These are phyloP conservation scores for Aleiodes testaceus DNA, from an alignment of 2,888 invertebrate species.

Conservation along the genomic window DNA sequence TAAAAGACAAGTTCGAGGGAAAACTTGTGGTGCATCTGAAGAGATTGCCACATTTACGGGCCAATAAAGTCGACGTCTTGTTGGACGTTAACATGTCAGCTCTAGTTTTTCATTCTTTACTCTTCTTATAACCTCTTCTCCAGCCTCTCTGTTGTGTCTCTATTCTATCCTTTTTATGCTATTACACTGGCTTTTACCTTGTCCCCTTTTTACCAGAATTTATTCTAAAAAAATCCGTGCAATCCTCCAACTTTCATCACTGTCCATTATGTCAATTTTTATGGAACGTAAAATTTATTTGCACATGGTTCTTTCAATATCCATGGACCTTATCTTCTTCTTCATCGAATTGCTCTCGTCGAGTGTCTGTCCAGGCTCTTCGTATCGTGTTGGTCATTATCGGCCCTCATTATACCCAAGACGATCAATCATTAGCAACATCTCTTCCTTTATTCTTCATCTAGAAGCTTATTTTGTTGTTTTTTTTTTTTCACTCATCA, in stretches of 20 bases:
- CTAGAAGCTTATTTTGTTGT: not conserved
- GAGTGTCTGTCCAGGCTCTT: slow-evolving; percentile 61
- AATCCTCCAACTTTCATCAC: too few relatives aligned
- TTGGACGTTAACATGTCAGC: slow-evolving; percentile 69
- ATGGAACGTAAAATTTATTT: slow-evolving; percentile 35
- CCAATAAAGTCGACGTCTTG: slow-evolving; percentile 70
- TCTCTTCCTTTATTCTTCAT: slow-evolving; percentile 41
- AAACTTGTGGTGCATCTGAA: slow-evolving; percentile 55
- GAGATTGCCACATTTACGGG: slow-evolving; percentile 68
- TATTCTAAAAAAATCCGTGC: too few relatives aligned
- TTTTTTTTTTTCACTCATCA: too few relatives aligned
- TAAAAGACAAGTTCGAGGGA: slow-evolving; percentile 40
- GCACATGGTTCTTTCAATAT: slow-evolving; percentile 52
- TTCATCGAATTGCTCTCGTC: slow-evolving; percentile 47
- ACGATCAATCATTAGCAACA: slow-evolving; percentile 69
- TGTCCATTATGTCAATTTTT: too few relatives aligned
- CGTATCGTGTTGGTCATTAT: slow-evolving; percentile 71
- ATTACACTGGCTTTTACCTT: slow-evolving; percentile 14
- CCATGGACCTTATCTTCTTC: slow-evolving; percentile 52
- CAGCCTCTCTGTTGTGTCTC: slow-evolving; percentile 33
- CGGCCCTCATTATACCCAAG: slow-evolving; percentile 71
- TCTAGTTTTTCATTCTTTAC: slow-evolving; percentile 66
- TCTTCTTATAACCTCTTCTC: slow-evolving; percentile 42
- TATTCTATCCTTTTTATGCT: slow-evolving; percentile 11
- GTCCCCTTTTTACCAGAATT: slow-evolving; percentile 15